phyloP scores from a whole-genome alignment of 1,140 invertebrate species.

The Alviniconcha marisindica region DNA sequence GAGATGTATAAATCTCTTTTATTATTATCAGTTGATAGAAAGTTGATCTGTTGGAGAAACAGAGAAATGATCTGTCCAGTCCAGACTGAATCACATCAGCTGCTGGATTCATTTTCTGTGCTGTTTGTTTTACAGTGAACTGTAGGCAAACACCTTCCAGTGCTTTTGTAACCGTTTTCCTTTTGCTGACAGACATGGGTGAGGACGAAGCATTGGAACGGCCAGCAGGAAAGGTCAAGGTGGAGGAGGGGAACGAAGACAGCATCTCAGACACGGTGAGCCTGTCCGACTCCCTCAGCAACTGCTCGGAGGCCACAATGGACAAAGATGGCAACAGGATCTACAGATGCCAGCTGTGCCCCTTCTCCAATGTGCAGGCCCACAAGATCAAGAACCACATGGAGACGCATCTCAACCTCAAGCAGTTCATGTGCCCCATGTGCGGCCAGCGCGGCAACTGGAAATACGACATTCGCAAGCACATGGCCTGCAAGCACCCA shows the following conservation, averaged over 20 bases:
- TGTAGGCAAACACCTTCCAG: too few relatives aligned
- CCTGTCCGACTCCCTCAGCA: constrained; percentile 1
- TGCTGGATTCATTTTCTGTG: too few relatives aligned
- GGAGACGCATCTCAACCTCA: constrained; percentile 72
- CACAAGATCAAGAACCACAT: constrained; percentile 72
- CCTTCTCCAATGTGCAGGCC: constrained; percentile 65
- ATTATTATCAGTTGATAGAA: too few relatives aligned
- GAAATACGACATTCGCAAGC: constrained; percentile 76
- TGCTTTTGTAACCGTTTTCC: too few relatives aligned
- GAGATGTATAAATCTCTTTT: too few relatives aligned
- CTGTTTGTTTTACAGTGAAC: too few relatives aligned
- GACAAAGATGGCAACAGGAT: constrained; percentile 26
- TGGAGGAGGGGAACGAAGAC: background rate
- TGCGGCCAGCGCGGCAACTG: constrained; percentile 73
- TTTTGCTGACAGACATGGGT: too few relatives aligned
- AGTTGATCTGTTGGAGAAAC: too few relatives aligned
- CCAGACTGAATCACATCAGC: too few relatives aligned
- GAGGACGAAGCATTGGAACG: too few relatives aligned
- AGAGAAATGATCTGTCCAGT: too few relatives aligned
- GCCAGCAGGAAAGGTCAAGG: background rate
- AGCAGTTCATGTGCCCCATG: constrained; percentile 72
- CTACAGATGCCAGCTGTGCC: constrained; percentile 68
- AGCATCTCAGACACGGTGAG: background rate
- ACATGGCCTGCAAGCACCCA: constrained; percentile 70
- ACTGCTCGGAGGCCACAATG: background rate